Percentiles rank a stretch among this genome's conserved stretches.
Evolutionary conservation across 2,797 vertebrate genomes (phyloP).

Genomic region (Amblyopsis hoosieri): DNA sequence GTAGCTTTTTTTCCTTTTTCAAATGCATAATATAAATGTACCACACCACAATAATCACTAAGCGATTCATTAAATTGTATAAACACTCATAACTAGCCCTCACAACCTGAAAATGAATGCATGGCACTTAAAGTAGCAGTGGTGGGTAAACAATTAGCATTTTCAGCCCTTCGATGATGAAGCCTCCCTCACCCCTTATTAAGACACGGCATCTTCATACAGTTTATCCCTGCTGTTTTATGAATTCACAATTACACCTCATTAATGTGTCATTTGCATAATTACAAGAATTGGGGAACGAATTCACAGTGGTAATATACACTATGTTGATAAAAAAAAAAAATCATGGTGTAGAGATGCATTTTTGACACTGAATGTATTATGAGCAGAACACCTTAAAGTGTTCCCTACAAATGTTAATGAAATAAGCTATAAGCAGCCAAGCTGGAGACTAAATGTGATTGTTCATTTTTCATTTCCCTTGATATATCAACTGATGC

Average conservation of each 20-base stretch:
- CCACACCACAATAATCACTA: constrained; percentile 56
- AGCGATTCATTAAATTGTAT: constrained; percentile 66
- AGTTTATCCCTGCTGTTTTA: constrained; percentile 85
- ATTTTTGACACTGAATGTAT: constrained; percentile 35
- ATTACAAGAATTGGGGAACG: constrained; percentile 82
- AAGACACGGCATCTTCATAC: constrained; percentile 76
- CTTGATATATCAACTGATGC: constrained; percentile 38
- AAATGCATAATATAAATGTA: constrained; percentile 60
- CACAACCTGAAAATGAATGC: constrained; percentile 70
- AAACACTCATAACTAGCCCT: constrained; percentile 68
- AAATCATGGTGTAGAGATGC: constrained; percentile 18
- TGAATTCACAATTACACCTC: constrained; percentile 85
- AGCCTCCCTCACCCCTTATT: constrained; percentile 73
- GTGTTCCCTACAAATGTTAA: constrained; percentile 30
- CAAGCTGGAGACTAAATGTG: constrained; percentile 34
- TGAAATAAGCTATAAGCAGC: constrained; percentile 10
- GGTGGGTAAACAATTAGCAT: constrained; percentile 83
- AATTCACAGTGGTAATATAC: constrained; percentile 71
- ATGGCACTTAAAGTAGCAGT: constrained; percentile 76
- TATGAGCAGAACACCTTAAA: constrained; percentile 14
- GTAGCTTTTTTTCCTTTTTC: constrained; percentile 41
- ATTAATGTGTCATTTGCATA: constrained; percentile 87
- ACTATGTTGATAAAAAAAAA: constrained; percentile 44
- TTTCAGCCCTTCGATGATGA: constrained; percentile 72
- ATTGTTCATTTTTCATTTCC: constrained; percentile 31